phyloP scores from a whole-genome alignment of 1,140 invertebrate genomes.

The Drepana arcuata region DNA sequence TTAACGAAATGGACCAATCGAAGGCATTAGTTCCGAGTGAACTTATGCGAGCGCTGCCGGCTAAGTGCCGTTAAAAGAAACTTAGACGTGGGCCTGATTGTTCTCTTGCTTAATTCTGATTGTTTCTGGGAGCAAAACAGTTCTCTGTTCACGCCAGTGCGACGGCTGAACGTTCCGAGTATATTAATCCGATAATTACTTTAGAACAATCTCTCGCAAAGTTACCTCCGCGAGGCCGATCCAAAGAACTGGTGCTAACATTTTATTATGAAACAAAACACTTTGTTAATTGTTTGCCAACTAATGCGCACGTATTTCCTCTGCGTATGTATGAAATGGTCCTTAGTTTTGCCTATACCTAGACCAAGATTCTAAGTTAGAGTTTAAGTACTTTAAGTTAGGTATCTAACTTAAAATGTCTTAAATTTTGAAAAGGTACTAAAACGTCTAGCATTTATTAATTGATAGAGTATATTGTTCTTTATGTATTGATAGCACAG shows the following conservation, averaged over 20 bases:
- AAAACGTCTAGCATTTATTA: no score
- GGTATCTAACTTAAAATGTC: no score
- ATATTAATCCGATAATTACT: slow-evolving; percentile 70
- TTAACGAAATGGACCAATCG: slow-evolving; percentile 70
- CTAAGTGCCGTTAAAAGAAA: slow-evolving; percentile 70
- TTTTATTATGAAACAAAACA: slow-evolving; percentile 51
- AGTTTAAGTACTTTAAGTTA: no score
- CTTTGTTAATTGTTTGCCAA: slow-evolving; percentile 43
- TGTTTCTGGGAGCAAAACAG: slow-evolving; percentile 61
- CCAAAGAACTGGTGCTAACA: slow-evolving; percentile 39
- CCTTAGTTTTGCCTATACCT: no score
- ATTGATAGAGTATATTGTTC: no score
- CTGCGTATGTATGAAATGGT: no score
- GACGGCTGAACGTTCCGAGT: slow-evolving; percentile 46
- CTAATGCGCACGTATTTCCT: neutral
- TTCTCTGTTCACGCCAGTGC: slow-evolving; percentile 55
- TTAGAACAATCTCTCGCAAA: slow-evolving; percentile 64
- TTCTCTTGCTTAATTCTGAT: slow-evolving; percentile 66
- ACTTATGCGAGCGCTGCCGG: slow-evolving; percentile 56
- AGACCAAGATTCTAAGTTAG: no score
- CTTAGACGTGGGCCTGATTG: slow-evolving; percentile 65
- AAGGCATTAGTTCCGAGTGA: slow-evolving; percentile 61
- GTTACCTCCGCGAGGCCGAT: slow-evolving; percentile 39
- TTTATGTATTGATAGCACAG: no score
- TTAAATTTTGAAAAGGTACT: no score